phyloP scores from a whole-genome alignment of 2,888 invertebrate genomes.

The Andrena bicolor region DNA sequence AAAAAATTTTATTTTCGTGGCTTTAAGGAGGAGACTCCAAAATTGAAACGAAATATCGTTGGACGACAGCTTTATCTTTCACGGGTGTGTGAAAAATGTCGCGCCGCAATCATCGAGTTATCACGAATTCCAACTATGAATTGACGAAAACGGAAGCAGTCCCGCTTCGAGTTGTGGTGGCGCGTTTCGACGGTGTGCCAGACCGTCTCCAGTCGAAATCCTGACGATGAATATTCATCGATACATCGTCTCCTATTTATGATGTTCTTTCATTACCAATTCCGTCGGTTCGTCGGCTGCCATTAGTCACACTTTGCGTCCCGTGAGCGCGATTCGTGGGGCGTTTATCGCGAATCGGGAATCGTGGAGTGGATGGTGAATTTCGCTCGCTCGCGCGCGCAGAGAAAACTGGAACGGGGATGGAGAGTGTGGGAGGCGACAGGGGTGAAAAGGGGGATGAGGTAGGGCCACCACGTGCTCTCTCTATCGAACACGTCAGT shows the following conservation, averaged over 20 bases:
- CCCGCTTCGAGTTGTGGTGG: conserved; percentile 15
- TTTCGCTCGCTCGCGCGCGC: conserved; percentile 41
- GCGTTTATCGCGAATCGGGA: conserved; percentile 71
- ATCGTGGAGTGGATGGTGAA: conserved; percentile 67
- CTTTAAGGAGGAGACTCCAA: too few relatives aligned
- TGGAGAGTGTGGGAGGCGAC: background rate
- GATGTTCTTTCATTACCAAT: conserved; percentile 66
- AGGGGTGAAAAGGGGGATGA: conserved; percentile 31
- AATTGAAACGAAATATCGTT: too few relatives aligned
- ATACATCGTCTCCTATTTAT: conserved; percentile 56
- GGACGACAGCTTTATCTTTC: background rate
- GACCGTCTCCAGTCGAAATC: conserved; percentile 47
- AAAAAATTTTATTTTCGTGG: too few relatives aligned
- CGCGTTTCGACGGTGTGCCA: conserved; percentile 8
- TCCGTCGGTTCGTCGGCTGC: conserved; percentile 61
- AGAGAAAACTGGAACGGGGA: background rate
- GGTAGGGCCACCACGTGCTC: conserved; percentile 54
- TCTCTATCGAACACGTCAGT: conserved; percentile 69
- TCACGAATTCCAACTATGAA: conserved; percentile 2
- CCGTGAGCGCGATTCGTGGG: conserved; percentile 64
- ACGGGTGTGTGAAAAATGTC: conserved; percentile 7
- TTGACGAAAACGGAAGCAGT: conserved; percentile 25
- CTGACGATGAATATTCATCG: conserved; percentile 57
- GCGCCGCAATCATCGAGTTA: conserved; percentile 8
- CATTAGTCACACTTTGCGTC: conserved; percentile 66